Evolutionary conservation across 92 coral and sea anemone species (phyloP), one percentile per base, ranked within the genome.

Genomic region (Nematostella vectensis): DNA sequence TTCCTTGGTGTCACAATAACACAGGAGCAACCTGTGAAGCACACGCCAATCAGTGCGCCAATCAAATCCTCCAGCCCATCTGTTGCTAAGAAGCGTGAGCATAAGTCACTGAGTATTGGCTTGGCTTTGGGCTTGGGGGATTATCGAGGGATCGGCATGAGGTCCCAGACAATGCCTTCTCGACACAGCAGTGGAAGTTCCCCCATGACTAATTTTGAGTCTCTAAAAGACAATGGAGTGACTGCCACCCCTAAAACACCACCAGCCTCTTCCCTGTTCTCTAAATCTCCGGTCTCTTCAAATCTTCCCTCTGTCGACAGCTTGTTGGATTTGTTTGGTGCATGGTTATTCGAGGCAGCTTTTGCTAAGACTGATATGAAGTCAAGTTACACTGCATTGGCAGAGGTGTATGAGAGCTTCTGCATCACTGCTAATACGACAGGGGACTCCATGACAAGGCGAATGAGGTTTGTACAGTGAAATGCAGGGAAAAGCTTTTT

Each of bases 261-360:
- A 1, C 68, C 71, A 12, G 62, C 86, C 0, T 75, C 87, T 3
- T 44, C 74, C 17, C 44, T 80, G 56, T 87, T 86, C 47, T 67
- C 80, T 13, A 57, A 57, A 48, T 54, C 75, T 3, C 33, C 77
- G 10, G 66, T 54, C 16, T 58, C 59, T 6, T 29, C 65, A 15
- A 48, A 62, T 9, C 75, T 74, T 63, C 94, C 99, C 6, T 81
- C 95, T 26, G 99, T 83, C 11, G 89, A 93, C 39, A 93, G 99
- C 44, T 63, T 93, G 26, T 79, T 93, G 1, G 96, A 93, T 62
- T 57, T 93, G 49, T 88, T 87, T 74, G 99, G 96, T 27, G 67
- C 96, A 2, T 93, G 99, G 99, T 67, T 93, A 59, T 93, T 93
- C 75, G 88, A 86, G 36, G 99, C 99, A 47, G 76, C 82, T 3